Conservation (phyloP, 1,140 invertebrate genomes). For the Lordiphosa collinella region DNA sequence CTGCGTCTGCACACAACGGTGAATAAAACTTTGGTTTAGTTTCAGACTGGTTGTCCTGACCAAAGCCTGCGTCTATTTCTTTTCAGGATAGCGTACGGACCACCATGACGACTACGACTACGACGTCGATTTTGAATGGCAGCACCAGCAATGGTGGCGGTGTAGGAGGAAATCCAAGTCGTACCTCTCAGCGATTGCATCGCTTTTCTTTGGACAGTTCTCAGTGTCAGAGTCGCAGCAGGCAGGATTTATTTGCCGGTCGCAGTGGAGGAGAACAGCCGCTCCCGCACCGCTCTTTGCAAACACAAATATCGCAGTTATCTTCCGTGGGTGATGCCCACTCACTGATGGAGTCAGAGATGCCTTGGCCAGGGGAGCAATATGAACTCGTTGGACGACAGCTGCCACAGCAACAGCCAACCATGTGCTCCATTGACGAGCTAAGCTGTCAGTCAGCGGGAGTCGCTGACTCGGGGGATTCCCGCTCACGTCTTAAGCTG, state of each 20-base stretch:
- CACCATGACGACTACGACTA: constrained; percentile 69
- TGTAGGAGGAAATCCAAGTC: constrained; percentile 8
- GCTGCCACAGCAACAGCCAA: constrained; percentile 24
- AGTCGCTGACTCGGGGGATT: constrained; percentile 9
- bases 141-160: constrained; percentile 23
- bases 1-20: constrained; percentile 63
- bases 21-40: constrained; percentile 3
- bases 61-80: neutral
- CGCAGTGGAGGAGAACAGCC: neutral
- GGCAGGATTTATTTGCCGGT: constrained; percentile 54
- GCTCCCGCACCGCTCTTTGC: constrained; percentile 40
- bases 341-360: constrained; percentile 63
- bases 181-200: constrained; percentile 45
- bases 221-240: constrained; percentile 75
- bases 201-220: constrained; percentile 64
- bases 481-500: constrained; percentile 63
- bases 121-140: constrained; percentile 44
- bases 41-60: constrained; percentile 17
- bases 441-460: constrained; percentile 38
- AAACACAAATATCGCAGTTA: constrained; percentile 70
- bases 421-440: constrained; percentile 70
- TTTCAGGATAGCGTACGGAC: constrained; percentile 73
- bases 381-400: constrained; percentile 31
- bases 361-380: constrained; percentile 52
- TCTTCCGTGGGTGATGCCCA: constrained; percentile 71